These are phyloP conservation scores for Lasioglossum albipes DNA, from an alignment of 1,140 invertebrate species.

Conservation along the genomic window DNA sequence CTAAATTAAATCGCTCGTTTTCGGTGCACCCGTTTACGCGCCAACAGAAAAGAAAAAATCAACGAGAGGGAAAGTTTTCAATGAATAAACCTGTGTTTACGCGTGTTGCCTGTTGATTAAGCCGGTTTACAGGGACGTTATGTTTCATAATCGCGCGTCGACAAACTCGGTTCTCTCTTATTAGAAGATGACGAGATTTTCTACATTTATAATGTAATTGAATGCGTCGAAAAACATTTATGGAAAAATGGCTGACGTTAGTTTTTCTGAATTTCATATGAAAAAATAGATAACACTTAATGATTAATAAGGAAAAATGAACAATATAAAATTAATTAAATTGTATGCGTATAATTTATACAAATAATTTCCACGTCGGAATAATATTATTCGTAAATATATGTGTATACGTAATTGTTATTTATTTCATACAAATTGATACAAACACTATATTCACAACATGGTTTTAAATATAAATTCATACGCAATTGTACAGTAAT, in stretches of 20 bases:
- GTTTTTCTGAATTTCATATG: too few relatives aligned
- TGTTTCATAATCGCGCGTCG: neutral
- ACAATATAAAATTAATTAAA: neutral
- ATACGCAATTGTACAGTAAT: neutral
- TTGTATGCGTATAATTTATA: neutral
- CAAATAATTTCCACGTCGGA: neutral
- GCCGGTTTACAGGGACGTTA: neutral
- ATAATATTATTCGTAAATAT: neutral
- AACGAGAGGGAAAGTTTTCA: constrained; percentile 35
- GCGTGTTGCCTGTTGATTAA: constrained; percentile 18
- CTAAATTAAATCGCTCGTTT: constrained; percentile 64
- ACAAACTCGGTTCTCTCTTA: too few relatives aligned
- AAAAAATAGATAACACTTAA: too few relatives aligned
- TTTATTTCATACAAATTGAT: constrained; percentile 1
- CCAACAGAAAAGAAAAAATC: constrained; percentile 44
- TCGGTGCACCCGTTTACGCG: constrained; percentile 48
- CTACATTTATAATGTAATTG: too few relatives aligned
- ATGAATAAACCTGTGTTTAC: constrained; percentile 21
- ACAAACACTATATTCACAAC: constrained; percentile 1
- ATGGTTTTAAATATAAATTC: constrained; percentile 1
- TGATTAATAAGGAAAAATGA: too few relatives aligned
- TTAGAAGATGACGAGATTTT: too few relatives aligned
- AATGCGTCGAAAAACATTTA: too few relatives aligned
- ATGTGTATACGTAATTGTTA: neutral
- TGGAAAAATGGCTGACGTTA: too few relatives aligned